These are phyloP conservation scores for Aegotheles bennettii DNA, from an alignment of 2,113 vertebrate species.

Conservation along the genomic window DNA sequence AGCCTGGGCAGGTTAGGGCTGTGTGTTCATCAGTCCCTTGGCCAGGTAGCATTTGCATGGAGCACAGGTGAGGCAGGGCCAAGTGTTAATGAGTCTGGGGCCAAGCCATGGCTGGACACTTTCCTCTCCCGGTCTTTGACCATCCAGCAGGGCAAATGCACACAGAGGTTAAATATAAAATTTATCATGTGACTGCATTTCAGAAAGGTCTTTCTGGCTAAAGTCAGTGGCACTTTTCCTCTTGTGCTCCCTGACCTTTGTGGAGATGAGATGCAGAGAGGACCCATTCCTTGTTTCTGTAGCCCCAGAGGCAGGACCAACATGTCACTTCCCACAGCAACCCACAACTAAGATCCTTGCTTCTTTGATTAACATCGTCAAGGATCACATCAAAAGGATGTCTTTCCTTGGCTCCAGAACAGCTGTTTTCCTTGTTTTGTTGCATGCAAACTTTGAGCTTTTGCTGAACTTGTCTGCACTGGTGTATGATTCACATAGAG, in stretches of 20 bases:
- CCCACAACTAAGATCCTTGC: background rate
- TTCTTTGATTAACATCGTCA: rapidly evolving
- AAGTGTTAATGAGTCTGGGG: background rate
- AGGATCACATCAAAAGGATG: background rate
- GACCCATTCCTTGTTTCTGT: background rate
- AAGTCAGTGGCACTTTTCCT: background rate
- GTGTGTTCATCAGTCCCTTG: background rate
- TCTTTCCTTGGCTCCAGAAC: background rate
- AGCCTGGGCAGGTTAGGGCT: background rate
- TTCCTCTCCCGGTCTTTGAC: background rate
- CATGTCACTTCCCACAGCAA: background rate
- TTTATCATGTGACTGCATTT: background rate
- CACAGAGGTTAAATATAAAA: background rate
- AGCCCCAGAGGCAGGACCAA: background rate
- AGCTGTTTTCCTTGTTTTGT: background rate
- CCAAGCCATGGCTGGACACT: background rate
- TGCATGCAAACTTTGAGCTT: background rate
- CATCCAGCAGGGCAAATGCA: background rate
- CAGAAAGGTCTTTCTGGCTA: background rate
- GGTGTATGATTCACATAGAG: rapidly evolving
- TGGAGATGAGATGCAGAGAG: background rate
- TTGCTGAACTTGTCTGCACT: background rate
- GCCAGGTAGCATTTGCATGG: background rate
- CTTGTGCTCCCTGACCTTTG: background rate
- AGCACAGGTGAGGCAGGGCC: background rate